Evolutionary conservation across 2,797 vertebrate genomes (phyloP), one percentile per base, ranked within the genome.

Genomic region (Acridotheres tristis): DNA sequence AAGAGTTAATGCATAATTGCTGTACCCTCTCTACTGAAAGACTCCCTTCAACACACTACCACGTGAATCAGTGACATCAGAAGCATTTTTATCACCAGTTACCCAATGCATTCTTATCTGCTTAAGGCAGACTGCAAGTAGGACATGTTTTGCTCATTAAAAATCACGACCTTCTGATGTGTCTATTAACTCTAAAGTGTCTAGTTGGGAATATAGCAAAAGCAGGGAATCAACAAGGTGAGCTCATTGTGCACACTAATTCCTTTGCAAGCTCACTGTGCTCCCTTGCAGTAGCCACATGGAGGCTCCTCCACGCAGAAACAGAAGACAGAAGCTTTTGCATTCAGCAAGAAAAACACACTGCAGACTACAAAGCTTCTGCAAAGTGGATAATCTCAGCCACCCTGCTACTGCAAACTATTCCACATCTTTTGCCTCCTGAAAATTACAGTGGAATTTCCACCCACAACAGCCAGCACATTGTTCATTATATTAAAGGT

Each of bases 91-190:
- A 95, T 77, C 90, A 94, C 25, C 62, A 62, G 66, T 95, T 94
- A 96, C 86, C 93, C 88, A 94, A 83, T 61, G 84, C 91, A 95
- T 96, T 96, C 93, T 96, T 94, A 94, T 92, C 90, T 96, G 84
- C 90, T 95, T 89, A 96, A 94, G 79, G 75, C 85, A 95, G 85
- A 96, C 62, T 94, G 93, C 95, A 93, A 88, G 55, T 79, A 90
- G 38, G 87, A 90, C 61, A n/a, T 77, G 65, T 76, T 95, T 94
- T 89, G 80, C 89, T 90, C 40, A 74, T 87, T 89, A 87, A 96
- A 95, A 95, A 95, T 81, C 92, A 93, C 0, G 9, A 90, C 68
- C 67, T 90, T 93, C 83, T 81, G 90, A 22, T 29, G 58, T 65
- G 34, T 23, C 84, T 66, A 19, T 92, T 92, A 96, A 95, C 87